Evolutionary conservation across 92 coral and sea anemone genomes (phyloP).

Genomic region (Porites cylindrica): DNA sequence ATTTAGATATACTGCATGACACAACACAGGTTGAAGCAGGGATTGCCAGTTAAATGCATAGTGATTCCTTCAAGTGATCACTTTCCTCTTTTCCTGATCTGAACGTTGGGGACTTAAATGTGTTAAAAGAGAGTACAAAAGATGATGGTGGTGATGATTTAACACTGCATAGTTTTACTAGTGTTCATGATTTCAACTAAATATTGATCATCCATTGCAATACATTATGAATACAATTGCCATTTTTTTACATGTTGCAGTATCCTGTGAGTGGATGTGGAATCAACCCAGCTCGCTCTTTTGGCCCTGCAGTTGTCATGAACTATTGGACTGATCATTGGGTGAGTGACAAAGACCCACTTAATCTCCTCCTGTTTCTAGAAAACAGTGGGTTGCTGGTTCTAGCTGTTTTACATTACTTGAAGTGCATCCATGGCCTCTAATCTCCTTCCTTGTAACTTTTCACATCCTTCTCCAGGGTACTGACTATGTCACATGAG

Average conservation of each 20-base stretch:
- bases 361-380: too few relatives aligned
- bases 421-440: too few relatives aligned
- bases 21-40: not conserved
- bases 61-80: too few relatives aligned
- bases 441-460: too few relatives aligned
- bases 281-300: constrained; percentile 71
- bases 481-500: too few relatives aligned
- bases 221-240: not conserved
- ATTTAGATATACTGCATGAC: not conserved
- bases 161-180: too few relatives aligned
- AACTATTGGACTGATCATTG: constrained; percentile 56
- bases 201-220: too few relatives aligned
- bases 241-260: constrained; percentile 23
- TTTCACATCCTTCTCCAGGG: too few relatives aligned
- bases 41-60: too few relatives aligned
- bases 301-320: constrained; percentile 63
- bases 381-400: not conserved
- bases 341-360: constrained; percentile 42
- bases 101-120: too few relatives aligned
- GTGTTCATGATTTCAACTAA: not conserved
- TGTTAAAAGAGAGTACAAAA: not conserved
- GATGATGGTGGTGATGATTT: not conserved
- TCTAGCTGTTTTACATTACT: too few relatives aligned
- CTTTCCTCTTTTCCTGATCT: too few relatives aligned
- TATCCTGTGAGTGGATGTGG: constrained; percentile 67